Base-by-base conservation (phyloP, 2,113 vertebrate species). In the Carassius gibelio region DNA sequence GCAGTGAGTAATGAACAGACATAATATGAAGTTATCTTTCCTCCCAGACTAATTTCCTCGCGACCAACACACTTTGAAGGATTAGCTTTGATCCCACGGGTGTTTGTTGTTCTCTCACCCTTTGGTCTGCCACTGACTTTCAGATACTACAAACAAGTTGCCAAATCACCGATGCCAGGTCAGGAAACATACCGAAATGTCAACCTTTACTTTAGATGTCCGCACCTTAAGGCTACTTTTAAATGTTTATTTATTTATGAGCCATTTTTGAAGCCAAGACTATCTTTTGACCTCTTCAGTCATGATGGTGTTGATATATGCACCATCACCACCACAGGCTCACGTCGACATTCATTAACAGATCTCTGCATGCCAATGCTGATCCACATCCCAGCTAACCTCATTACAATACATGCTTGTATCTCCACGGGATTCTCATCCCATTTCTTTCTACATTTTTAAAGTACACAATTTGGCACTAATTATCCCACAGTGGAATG, bases 31-130 rank as follows among this genome's bases (percentile, higher is more conserved):
- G 55, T 86, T 86, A 86, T 86, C 84, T 86, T 74, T 81, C 52
- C 15, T 80, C 68, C 78, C 84, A 86, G 84, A 81, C 84, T 86
- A 80, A 86, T 86, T 81, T 86, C 36, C 66, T 50, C 26, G 26
- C 30, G 30, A 23, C 68, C 59, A 64, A 8, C 77, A 45, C 78
- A 75, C 84, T 86, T 86, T 86, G 84, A 86, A 61, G 84, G 26
- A 86, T 86, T 62, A 86, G 84, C 84, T 86, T 86, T 86, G 84
- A 86, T 86, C 52, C 23, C 77, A 50, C 10, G 48, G 68, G 66
- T 86, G 84, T 86, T 86, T 86, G 78, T 81, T 81, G 84, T 86
- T 48, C 84, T 81, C 84, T 52, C 68, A 61, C 23, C 52, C 84
- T 81, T 86, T 86, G 84, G 52, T 81, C 68, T 86, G 84, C 36